phyloP scores from a whole-genome alignment of 1,140 invertebrate genomes.

The Drosophila malerkotliana region DNA sequence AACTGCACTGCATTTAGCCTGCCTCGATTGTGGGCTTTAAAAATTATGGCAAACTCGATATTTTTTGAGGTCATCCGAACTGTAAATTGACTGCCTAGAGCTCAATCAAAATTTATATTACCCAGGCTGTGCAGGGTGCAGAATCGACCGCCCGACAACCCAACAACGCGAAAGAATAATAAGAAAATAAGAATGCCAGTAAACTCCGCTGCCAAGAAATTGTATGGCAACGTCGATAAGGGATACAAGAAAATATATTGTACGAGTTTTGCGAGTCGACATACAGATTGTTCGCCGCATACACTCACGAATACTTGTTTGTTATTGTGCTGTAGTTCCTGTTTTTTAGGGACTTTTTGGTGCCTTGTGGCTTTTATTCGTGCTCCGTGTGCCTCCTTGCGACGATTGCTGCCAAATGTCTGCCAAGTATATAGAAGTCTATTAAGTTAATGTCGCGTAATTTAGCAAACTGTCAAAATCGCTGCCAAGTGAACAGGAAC shows the following conservation, averaged over 20 bases:
- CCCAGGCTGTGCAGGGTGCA: constrained; percentile 1
- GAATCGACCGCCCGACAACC: not conserved
- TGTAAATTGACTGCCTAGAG: constrained; percentile 47
- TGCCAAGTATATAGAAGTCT: constrained; percentile 73
- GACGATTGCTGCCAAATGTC: constrained; percentile 70
- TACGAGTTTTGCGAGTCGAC: constrained; percentile 29
- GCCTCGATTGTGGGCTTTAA: constrained; percentile 41
- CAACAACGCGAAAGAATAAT: not conserved
- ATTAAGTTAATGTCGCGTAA: constrained; percentile 81
- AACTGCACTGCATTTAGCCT: constrained; percentile 31
- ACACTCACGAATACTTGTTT: constrained; percentile 33
- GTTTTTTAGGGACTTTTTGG: constrained; percentile 37
- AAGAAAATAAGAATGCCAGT: constrained; percentile 2
- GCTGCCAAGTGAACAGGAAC: constrained; percentile 71
- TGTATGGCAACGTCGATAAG: constrained; percentile 33
- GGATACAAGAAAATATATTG: constrained; percentile 51
- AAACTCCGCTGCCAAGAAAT: constrained; percentile 29
- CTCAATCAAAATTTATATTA: constrained; percentile 49
- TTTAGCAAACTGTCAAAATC: constrained; percentile 79
- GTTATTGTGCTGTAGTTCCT: constrained; percentile 42
- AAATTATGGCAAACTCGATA: constrained; percentile 39
- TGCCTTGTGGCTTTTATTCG: constrained; percentile 63
- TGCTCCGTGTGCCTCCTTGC: constrained; percentile 37
- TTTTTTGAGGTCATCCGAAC: constrained; percentile 43
- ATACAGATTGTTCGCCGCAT: constrained; percentile 33